Evolutionary conservation across 2,797 vertebrate genomes (phyloP).

Genomic region (Meriones psammophilus): DNA sequence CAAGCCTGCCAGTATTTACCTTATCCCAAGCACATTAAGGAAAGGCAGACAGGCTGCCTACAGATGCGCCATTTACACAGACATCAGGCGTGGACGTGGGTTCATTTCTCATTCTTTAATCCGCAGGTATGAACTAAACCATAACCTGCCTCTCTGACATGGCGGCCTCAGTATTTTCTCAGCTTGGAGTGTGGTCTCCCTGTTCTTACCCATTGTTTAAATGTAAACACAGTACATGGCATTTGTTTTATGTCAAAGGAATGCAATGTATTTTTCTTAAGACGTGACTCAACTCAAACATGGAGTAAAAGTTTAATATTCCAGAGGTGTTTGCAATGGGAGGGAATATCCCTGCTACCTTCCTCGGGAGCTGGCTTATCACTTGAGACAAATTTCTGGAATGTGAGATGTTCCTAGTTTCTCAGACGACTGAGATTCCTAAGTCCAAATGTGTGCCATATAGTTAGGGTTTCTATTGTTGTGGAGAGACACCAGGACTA

Average conservation of each 20-base stretch:
- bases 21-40: constrained; percentile 71
- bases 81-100: constrained; percentile 61
- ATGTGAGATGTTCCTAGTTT: constrained; percentile 1
- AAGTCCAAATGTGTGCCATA: background rate
- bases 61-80: constrained; percentile 68
- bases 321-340: constrained; percentile 61
- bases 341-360: background rate
- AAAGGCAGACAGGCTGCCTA: constrained; percentile 57
- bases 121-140: constrained; percentile 77
- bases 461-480: background rate
- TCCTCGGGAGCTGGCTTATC: background rate
- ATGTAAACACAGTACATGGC: constrained; percentile 77
- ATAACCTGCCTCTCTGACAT: constrained; percentile 65
- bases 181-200: constrained; percentile 61
- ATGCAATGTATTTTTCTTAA: constrained; percentile 77
- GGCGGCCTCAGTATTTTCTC: constrained; percentile 69
- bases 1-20: constrained; percentile 76
- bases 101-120: constrained; percentile 80
- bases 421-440: constrained; percentile 48
- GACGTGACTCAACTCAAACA: constrained; percentile 71
- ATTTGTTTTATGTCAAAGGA: constrained; percentile 78
- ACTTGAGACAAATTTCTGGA: constrained; percentile 34
- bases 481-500: background rate
- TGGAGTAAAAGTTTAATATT: constrained; percentile 62
- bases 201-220: constrained; percentile 73